These are phyloP conservation scores for Saccostrea echinata DNA, from an alignment of 1,140 invertebrate genomes.

Conservation along the genomic window DNA sequence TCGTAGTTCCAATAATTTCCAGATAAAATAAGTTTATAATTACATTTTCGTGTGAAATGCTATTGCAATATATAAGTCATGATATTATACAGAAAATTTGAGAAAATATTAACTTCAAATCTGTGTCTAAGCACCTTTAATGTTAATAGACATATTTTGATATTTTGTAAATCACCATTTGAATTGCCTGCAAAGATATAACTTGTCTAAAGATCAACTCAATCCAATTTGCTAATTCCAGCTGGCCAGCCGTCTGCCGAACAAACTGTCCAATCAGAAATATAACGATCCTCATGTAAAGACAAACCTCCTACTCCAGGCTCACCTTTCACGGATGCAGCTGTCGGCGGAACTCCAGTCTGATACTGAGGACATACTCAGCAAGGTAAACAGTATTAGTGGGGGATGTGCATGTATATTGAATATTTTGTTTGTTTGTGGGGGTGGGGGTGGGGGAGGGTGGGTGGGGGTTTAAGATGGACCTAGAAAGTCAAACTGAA, in stretches of 20 bases:
- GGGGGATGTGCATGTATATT: neutral
- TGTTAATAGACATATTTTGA: too few relatives aligned
- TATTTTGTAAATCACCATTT: too few relatives aligned
- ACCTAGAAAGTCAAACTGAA: neutral
- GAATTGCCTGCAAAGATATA: too few relatives aligned
- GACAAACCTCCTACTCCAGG: constrained; percentile 96
- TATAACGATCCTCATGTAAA: constrained; percentile 99
- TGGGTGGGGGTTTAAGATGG: neutral
- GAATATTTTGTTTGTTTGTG: neutral
- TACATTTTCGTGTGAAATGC: too few relatives aligned
- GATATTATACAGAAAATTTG: too few relatives aligned
- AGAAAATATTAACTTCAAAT: too few relatives aligned
- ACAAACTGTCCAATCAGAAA: constrained; percentile 87
- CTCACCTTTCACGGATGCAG: constrained; percentile 96
- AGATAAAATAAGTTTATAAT: too few relatives aligned
- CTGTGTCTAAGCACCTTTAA: too few relatives aligned
- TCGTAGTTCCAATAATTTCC: too few relatives aligned
- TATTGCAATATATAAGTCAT: too few relatives aligned
- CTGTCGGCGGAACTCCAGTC: constrained; percentile 95
- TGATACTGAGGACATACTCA: constrained; percentile 95
- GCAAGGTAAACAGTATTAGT: constrained; percentile 83
- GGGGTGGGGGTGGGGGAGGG: too few relatives aligned
- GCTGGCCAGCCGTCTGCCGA: constrained; percentile 88
- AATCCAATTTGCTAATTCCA: constrained; percentile 79
- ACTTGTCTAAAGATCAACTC: too few relatives aligned